phyloP scores from a whole-genome alignment of 2,113 vertebrate species.

The Leucopternis melanops region DNA sequence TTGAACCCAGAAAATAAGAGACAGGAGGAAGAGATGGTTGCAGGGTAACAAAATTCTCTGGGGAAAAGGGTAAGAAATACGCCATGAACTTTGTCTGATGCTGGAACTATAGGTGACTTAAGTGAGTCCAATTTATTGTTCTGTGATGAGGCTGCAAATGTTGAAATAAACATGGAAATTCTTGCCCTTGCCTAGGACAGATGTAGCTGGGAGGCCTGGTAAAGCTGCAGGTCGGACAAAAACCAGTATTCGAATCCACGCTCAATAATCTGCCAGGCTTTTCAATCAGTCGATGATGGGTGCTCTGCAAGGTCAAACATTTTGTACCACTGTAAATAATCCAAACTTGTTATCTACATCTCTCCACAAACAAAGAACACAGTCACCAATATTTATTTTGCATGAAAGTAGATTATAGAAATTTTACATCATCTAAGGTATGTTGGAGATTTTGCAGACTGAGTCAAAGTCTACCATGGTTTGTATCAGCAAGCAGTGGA shows the following conservation, averaged over 20 bases:
- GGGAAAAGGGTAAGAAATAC: neutral
- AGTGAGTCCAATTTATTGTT: neutral
- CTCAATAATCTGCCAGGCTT: neutral
- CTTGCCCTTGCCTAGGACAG: neutral
- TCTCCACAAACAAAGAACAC: neutral
- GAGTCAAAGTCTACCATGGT: neutral
- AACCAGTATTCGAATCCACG: neutral
- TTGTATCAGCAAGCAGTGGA: neutral
- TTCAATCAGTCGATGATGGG: neutral
- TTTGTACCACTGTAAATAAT: neutral
- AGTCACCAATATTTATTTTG: neutral
- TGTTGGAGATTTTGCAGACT: neutral
- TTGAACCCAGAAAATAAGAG: neutral
- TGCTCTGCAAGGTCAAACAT: neutral
- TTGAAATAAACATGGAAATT: neutral
- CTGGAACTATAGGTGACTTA: neutral
- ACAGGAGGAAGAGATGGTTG: neutral
- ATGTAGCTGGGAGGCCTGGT: neutral
- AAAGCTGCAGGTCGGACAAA: neutral
- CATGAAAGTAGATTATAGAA: accelerated
- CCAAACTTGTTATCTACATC: neutral
- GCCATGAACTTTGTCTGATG: accelerated
- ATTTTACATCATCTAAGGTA: neutral
- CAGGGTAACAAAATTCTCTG: neutral
- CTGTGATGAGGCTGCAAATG: neutral